A percentile compares a stretch with the other conserved stretches of the same genome.
phyloP scores from a whole-genome alignment of 2,113 vertebrate genomes.

The Prunella fulvescens region DNA sequence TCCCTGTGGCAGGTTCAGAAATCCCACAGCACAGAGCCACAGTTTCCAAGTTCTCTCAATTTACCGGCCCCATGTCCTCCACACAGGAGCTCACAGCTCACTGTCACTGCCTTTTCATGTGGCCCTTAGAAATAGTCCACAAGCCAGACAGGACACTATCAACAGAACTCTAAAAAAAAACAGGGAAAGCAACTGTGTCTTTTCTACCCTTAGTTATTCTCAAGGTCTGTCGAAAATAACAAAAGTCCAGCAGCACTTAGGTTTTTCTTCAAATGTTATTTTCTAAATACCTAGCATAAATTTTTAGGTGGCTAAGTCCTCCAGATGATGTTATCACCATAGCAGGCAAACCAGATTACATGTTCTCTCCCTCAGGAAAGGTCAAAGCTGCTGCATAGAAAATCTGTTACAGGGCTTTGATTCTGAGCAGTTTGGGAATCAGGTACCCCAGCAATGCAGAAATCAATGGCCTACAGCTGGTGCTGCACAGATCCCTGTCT shows the following conservation, averaged over 20 bases:
- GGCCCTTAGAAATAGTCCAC: background rate
- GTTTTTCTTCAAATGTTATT: background rate
- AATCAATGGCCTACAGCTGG: background rate
- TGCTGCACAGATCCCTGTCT: background rate
- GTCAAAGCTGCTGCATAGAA: background rate
- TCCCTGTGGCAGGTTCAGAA: background rate
- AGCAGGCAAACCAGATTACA: background rate
- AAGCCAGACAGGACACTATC: background rate
- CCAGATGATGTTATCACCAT: background rate
- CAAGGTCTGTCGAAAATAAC: background rate
- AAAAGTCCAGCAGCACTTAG: background rate
- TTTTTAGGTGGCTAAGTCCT: background rate
- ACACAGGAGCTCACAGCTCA: background rate
- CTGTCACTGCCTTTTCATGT: rapidly evolving
- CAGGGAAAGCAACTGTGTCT: background rate
- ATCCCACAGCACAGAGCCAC: background rate
- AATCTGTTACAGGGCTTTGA: background rate
- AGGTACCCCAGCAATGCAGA: background rate
- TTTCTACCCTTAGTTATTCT: background rate
- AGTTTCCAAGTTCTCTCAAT: background rate
- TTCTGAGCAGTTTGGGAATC: background rate
- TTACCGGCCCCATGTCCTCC: background rate
- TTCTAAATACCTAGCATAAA: background rate
- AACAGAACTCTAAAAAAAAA: background rate
- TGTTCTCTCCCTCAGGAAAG: background rate